Evolutionary conservation across 2,888 invertebrate genomes (phyloP).

Genomic region (Apamea epomidion): DNA sequence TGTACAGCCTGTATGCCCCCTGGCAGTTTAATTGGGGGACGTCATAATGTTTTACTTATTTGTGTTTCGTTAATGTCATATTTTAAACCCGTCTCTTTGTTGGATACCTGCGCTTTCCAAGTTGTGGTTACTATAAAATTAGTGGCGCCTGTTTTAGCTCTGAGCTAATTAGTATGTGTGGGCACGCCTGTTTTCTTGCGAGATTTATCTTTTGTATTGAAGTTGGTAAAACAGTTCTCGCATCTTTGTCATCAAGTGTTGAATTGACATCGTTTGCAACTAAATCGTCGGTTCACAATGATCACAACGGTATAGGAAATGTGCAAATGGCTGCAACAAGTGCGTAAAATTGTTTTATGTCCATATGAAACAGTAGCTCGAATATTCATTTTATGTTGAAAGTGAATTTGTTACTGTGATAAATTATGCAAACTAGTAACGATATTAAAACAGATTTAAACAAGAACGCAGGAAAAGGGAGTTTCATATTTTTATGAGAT

Average conservation of each 20-base stretch:
- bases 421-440: neutral
- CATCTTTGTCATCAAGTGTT: conserved; percentile 11
- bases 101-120: conserved; percentile 8
- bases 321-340: too few relatives aligned
- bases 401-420: neutral
- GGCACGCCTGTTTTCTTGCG: conserved; percentile 21
- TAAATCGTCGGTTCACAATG: neutral
- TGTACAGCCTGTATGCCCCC: conserved; percentile 57
- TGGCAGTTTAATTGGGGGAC: conserved; percentile 81
- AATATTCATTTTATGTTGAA: neutral
- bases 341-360: neutral
- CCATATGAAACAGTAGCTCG: neutral
- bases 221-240: neutral
- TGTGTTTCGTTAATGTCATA: conserved; percentile 53
- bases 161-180: conserved; percentile 40
- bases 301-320: neutral
- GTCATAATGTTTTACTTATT: conserved; percentile 77
- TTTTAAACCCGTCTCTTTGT: conserved; percentile 53
- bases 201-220: conserved; percentile 21
- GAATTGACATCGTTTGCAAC: conserved; percentile 3
- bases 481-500: neutral
- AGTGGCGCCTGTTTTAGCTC: conserved; percentile 10
- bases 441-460: conserved; percentile 20
- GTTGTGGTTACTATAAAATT: conserved; percentile 18
- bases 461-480: neutral